phyloP scores from a whole-genome alignment of 2,888 invertebrate genomes.

The Punctoribates punctum region DNA sequence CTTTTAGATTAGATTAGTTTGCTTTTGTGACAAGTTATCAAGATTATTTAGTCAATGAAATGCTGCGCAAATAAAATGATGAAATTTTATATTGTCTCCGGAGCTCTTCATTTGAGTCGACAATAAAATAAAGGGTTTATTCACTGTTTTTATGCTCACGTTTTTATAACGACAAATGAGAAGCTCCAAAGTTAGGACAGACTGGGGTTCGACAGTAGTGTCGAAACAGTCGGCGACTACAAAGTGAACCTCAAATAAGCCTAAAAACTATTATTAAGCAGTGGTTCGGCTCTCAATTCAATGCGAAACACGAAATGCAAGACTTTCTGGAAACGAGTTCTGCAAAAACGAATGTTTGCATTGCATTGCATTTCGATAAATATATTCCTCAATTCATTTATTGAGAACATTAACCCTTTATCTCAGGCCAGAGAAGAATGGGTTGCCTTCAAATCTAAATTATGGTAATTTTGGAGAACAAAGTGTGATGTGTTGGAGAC shows the following conservation, averaged over 20 bases:
- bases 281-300: not conserved
- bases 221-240: constrained; percentile 1
- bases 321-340: not conserved
- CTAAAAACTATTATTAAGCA: not conserved
- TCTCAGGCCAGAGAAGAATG: not conserved
- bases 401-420: constrained; percentile 25
- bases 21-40: too few species aligned
- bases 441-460: constrained; percentile 8
- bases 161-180: too few species aligned
- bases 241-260: constrained; percentile 14
- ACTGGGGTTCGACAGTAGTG: too few species aligned
- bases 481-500: not conserved
- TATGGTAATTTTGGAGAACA: not conserved
- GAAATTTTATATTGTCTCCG: too few species aligned
- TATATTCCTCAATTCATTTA: not conserved
- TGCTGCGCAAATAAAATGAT: too few species aligned
- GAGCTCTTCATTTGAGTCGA: too few species aligned
- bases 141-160: too few species aligned
- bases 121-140: too few species aligned
- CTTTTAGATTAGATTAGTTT: too few species aligned
- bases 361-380: not conserved
- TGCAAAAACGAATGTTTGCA: not conserved
- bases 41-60: too few species aligned
- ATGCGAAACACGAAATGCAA: not conserved
- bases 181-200: too few species aligned